Base-by-base conservation (phyloP, 1,140 invertebrate genomes). In the Bilobella aurantiaca region DNA sequence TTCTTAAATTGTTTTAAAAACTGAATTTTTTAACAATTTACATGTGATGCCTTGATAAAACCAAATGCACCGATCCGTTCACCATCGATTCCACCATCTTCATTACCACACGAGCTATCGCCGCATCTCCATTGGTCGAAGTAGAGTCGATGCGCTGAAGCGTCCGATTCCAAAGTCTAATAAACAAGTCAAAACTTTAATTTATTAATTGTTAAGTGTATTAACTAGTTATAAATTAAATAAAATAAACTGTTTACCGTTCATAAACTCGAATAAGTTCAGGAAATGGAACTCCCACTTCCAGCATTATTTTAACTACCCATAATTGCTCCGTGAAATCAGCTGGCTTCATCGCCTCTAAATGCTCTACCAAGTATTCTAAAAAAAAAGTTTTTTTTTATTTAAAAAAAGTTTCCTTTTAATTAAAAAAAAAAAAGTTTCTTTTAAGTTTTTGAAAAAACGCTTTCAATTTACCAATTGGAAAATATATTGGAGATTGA, bases 401-500 rank as follows among this genome's bases (percentile, higher is more conserved):
- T n/a, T n/a, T n/a, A n/a, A n/a, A n/a, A n/a, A n/a, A n/a, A n/a
- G n/a, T n/a, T n/a, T n/a, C n/a, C n/a, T n/a, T n/a, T n/a, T n/a
- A n/a, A n/a, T n/a, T n/a, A n/a, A n/a, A n/a, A n/a, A n/a, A n/a
- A n/a, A n/a, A n/a, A n/a, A n/a, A n/a, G n/a, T n/a, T n/a, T n/a
- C n/a, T n/a, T n/a, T n/a, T n/a, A n/a, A n/a, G n/a, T 58, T 66
- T 31, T 12, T n/a, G 47, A 57, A n/a, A n/a, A n/a, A n/a, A n/a
- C n/a, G n/a, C n/a, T n/a, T 37, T 57, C 8, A 16, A 59, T 62
- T 73, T 76, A 83, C 82, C 77, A 57, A 81, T 49, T 34, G 82
- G 82, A 67, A 82, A 82, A 73, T 80, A 83, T 67, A 77, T 76
- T 28, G 81, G 80, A n/a, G 79, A 76, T 37, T 72, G 73, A 23